Percentiles rank a stretch among this genome's conserved stretches.
These are phyloP conservation scores for Babylonia areolata DNA, from an alignment of 1,140 invertebrate genomes.

Conservation along the genomic window DNA sequence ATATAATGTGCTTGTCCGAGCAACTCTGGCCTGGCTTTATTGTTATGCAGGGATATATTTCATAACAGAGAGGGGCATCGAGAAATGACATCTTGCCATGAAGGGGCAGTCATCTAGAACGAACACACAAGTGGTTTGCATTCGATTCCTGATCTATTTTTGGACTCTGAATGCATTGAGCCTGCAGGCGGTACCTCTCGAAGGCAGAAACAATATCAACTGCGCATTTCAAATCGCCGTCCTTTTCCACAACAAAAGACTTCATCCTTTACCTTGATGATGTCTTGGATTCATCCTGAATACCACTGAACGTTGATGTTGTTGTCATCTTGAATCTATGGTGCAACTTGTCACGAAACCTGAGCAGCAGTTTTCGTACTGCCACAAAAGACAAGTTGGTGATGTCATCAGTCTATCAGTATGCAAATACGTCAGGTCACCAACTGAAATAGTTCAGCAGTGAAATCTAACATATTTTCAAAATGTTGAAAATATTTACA, in stretches of 20 bases:
- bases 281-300: slow-evolving; percentile 50
- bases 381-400: slow-evolving; percentile 17
- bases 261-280: slow-evolving; percentile 52
- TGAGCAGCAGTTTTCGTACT: slow-evolving; percentile 16
- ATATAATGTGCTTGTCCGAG: too few relatives aligned
- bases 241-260: too few relatives aligned
- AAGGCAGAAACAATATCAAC: background rate
- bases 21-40: too few relatives aligned
- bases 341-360: too few relatives aligned
- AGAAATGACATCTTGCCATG: too few relatives aligned
- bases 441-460: background rate
- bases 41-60: too few relatives aligned
- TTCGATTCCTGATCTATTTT: too few relatives aligned
- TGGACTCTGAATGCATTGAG: background rate
- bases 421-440: background rate
- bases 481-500: background rate
- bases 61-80: too few relatives aligned
- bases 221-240: background rate
- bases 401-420: slow-evolving; percentile 21
- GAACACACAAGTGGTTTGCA: too few relatives aligned
- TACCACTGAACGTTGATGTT: slow-evolving; percentile 54
- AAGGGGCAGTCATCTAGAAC: too few relatives aligned
- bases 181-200: too few relatives aligned
- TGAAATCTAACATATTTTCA: background rate
- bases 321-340: slow-evolving; percentile 56